Conservation (phyloP, 1,140 invertebrate species). For the Propsilocerus akamusi region DNA sequence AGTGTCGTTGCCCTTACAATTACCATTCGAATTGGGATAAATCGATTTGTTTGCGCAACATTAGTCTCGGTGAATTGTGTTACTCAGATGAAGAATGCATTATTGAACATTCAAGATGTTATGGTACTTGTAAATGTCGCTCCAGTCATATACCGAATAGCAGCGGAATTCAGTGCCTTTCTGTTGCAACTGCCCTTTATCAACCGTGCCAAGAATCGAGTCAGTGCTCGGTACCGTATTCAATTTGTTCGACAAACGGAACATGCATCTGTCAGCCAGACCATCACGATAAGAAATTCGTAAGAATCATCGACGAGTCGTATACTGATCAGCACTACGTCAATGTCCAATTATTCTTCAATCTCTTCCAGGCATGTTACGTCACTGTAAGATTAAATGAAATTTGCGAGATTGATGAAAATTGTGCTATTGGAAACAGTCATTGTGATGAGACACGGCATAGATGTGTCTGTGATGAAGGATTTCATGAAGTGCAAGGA, state of each 20-base stretch:
- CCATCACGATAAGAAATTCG: slow-evolving; percentile 1
- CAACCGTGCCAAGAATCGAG: background rate
- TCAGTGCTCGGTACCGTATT: background rate
- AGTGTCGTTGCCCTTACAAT: background rate
- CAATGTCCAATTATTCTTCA: background rate
- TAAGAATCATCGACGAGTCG: background rate
- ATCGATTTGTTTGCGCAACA: background rate
- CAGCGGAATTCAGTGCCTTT: background rate
- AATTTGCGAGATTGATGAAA: slow-evolving; percentile 4
- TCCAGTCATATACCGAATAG: background rate
- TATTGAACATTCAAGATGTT: background rate
- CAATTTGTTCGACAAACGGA: background rate
- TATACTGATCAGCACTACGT: background rate
- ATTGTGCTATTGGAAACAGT: background rate
- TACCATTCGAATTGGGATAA: background rate
- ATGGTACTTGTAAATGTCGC: background rate
- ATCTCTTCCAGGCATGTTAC: slow-evolving; percentile 1
- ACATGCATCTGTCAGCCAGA: background rate
- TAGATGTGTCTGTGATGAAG: slow-evolving; percentile 1
- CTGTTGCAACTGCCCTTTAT: background rate
- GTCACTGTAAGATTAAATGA: background rate
- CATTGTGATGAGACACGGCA: background rate
- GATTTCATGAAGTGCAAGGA: background rate
- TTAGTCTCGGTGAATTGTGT: background rate
- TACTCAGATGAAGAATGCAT: slow-evolving; percentile 3